Evolutionary conservation across 1,140 invertebrate species (phyloP).

Genomic region (Dinoponera quadriceps): DNA sequence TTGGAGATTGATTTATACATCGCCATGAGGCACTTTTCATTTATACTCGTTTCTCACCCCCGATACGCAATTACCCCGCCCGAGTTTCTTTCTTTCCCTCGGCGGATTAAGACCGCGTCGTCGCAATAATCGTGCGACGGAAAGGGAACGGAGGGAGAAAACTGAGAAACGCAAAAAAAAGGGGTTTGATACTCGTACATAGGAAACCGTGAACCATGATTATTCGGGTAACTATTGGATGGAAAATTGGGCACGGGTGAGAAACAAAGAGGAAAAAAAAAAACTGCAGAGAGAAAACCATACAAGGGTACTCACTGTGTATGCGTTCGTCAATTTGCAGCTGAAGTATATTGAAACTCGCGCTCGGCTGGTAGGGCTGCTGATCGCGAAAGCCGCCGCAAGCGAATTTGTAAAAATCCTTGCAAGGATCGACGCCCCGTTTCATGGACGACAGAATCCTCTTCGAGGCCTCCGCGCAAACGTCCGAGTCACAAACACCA

Average conservation of each 20-base stretch:
- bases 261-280: background rate
- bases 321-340: constrained; percentile 81
- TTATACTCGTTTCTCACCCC: constrained; percentile 11
- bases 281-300: background rate
- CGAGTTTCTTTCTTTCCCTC: background rate
- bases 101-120: background rate
- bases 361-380: constrained; percentile 77
- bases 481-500: constrained; percentile 79
- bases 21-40: background rate
- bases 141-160: constrained; percentile 16
- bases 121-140: constrained; percentile 11
- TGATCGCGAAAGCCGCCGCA: constrained; percentile 87
- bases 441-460: constrained; percentile 83
- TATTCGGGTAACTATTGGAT: background rate
- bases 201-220: background rate
- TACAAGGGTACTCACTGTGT: constrained; percentile 77
- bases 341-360: constrained; percentile 83
- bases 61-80: background rate
- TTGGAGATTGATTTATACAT: constrained; percentile 26
- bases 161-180: too few relatives aligned
- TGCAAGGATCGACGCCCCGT: constrained; percentile 86
- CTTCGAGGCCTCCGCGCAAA: constrained; percentile 82
- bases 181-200: too few relatives aligned
- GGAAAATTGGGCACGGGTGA: too few relatives aligned
- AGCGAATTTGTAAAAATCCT: constrained; percentile 90